phyloP scores from a whole-genome alignment of 2,888 invertebrate genomes.

The Drosophila histrio region DNA sequence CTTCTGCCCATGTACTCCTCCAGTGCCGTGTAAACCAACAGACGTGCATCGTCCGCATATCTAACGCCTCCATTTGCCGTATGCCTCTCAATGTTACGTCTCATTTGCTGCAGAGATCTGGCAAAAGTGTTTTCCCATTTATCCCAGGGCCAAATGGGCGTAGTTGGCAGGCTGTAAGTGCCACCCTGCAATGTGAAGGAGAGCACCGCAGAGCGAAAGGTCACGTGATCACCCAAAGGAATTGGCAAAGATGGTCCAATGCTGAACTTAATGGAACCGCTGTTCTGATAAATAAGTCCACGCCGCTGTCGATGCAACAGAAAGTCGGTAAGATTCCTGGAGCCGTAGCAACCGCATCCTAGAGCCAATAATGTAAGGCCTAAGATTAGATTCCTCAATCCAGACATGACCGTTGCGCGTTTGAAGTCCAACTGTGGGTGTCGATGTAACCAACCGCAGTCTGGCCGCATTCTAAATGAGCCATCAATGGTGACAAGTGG shows the following conservation, averaged over 20 bases:
- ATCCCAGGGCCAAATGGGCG: slow-evolving; percentile 80
- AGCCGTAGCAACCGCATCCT: background rate
- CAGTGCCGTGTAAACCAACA: slow-evolving; percentile 75
- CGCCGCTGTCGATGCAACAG: slow-evolving; percentile 64
- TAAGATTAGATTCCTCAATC: slow-evolving; percentile 18
- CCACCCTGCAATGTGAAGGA: slow-evolving; percentile 78
- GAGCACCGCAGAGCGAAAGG: slow-evolving; percentile 79
- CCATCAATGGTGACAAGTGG: slow-evolving; percentile 56
- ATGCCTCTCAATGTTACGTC: slow-evolving; percentile 56
- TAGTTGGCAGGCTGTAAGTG: slow-evolving; percentile 72
- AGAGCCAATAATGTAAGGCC: slow-evolving; percentile 9
- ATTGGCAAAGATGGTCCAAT: slow-evolving; percentile 77
- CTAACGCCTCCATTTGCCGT: slow-evolving; percentile 49
- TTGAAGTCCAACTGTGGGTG: slow-evolving; percentile 40
- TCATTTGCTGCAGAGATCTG: slow-evolving; percentile 65
- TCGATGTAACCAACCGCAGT: slow-evolving; percentile 9
- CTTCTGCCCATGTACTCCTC: slow-evolving; percentile 76
- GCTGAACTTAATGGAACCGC: slow-evolving; percentile 63
- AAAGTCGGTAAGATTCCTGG: slow-evolving; percentile 61
- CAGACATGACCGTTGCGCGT: slow-evolving; percentile 38
- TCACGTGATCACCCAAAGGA: slow-evolving; percentile 73
- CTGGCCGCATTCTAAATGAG: slow-evolving; percentile 42
- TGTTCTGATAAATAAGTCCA: slow-evolving; percentile 63
- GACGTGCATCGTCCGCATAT: slow-evolving; percentile 77
- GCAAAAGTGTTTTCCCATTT: slow-evolving; percentile 80